A percentile compares a stretch with the other conserved stretches of the same genome.
phyloP scores from a whole-genome alignment of 1,140 invertebrate species.

The Sycobia sp. region DNA sequence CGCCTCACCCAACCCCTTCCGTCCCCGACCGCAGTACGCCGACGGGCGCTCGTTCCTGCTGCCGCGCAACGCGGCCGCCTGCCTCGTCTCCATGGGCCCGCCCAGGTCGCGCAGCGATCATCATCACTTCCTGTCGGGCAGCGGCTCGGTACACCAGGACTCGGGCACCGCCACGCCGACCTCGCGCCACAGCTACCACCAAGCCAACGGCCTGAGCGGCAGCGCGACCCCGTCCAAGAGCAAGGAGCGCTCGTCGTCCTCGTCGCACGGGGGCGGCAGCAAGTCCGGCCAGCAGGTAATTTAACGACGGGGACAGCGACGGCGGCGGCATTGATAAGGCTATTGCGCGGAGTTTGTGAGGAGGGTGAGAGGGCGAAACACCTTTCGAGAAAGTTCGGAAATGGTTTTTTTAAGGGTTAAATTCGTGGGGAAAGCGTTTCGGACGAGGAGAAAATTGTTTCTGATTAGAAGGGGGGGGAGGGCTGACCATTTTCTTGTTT shows the following conservation, averaged over 20 bases:
- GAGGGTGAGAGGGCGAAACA: no score
- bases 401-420: no score
- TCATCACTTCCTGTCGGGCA: conserved; percentile 70
- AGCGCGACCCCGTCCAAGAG: conserved; percentile 40
- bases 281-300: conserved; percentile 40
- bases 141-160: conserved; percentile 64
- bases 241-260: conserved; percentile 32
- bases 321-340: no score
- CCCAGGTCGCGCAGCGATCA: conserved; percentile 69
- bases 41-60: conserved; percentile 56
- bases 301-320: background rate
- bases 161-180: conserved; percentile 53
- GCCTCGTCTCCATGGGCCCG: conserved; percentile 70
- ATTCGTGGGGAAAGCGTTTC: no score
- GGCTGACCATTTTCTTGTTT: no score
- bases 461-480: no score
- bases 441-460: no score
- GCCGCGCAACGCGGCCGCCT: conserved; percentile 66
- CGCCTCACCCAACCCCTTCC: no score
- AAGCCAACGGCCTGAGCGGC: conserved; percentile 42
- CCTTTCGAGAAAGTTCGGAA: no score
- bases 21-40: conserved; percentile 45
- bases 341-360: no score
- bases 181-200: conserved; percentile 29
- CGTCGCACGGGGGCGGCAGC: conserved; percentile 42